Percentiles rank a stretch among this genome's conserved stretches.
phyloP scores from a whole-genome alignment of 1,140 invertebrate genomes.

The Drosophila sulfurigaster region DNA sequence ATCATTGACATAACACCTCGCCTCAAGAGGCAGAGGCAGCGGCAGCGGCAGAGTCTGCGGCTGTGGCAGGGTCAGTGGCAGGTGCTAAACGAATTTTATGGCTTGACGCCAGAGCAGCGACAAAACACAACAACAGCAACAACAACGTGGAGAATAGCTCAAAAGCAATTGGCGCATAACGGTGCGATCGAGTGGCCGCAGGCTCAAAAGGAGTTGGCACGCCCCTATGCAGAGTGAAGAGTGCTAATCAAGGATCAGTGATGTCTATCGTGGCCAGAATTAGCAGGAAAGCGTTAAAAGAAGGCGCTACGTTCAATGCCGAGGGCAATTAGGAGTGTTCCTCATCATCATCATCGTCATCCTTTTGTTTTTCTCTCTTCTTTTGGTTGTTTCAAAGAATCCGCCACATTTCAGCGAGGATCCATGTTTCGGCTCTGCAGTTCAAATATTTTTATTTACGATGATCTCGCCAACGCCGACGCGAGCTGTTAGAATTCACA shows the following conservation, averaged over 20 bases:
- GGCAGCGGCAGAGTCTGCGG: not conserved
- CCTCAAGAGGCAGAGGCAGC: not conserved
- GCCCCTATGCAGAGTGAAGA: conserved; percentile 26
- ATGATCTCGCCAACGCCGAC: conserved; percentile 42
- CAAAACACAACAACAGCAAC: conserved; percentile 14
- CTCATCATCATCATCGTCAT: conserved; percentile 30
- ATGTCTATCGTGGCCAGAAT: conserved; percentile 56
- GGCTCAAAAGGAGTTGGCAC: conserved; percentile 38
- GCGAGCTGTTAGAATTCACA: conserved; percentile 81
- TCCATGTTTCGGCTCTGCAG: conserved; percentile 38
- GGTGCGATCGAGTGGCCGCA: conserved; percentile 12
- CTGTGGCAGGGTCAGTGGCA: conserved; percentile 27
- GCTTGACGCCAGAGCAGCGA: conserved; percentile 66
- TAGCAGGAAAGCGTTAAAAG: conserved; percentile 77
- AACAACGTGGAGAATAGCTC: not conserved
- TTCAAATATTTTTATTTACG: conserved; percentile 72
- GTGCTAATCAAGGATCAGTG: conserved; percentile 71
- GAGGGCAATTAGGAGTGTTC: conserved; percentile 52
- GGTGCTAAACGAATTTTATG: conserved; percentile 78
- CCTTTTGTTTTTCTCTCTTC: conserved; percentile 9
- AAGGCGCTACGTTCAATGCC: conserved; percentile 52
- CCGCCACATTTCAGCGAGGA: conserved; percentile 66
- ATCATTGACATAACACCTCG: conserved; percentile 75
- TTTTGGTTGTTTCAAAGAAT: conserved; percentile 56
- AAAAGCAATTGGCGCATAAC: conserved; percentile 41